phyloP scores from a whole-genome alignment of 2,113 vertebrate species.

The Neolamprologus sp. region DNA sequence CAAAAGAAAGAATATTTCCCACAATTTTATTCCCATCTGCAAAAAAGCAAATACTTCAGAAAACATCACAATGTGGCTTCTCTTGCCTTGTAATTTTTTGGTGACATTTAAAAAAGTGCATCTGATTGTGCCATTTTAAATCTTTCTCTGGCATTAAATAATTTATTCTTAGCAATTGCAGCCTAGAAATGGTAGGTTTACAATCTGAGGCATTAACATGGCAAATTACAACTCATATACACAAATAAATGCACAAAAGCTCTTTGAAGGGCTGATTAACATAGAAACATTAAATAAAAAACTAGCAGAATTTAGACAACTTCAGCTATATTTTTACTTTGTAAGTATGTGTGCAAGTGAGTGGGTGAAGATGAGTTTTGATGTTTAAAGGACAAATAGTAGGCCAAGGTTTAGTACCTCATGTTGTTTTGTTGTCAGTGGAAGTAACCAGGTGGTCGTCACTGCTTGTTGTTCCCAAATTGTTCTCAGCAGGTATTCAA shows the following conservation, averaged over 20 bases:
- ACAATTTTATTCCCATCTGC: not conserved
- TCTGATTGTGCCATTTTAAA: not conserved
- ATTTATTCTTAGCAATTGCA: not conserved
- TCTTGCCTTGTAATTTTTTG: not conserved
- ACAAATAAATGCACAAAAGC: not conserved
- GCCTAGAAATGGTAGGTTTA: not conserved
- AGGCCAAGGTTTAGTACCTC: not conserved
- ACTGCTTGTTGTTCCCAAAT: not conserved
- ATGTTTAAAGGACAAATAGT: not conserved
- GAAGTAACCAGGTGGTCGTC: not conserved
- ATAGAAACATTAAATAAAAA: not conserved
- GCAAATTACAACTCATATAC: not conserved
- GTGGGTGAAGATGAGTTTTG: not conserved
- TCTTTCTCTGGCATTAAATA: not conserved
- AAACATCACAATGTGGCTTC: not conserved
- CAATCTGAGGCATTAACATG: not conserved
- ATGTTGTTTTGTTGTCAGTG: not conserved
- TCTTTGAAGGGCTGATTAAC: not conserved
- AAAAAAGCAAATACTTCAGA: not conserved
- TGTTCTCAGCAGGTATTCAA: not conserved
- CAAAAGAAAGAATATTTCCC: not conserved
- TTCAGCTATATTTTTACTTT: not conserved
- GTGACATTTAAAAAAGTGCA: not conserved
- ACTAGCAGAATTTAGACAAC: not conserved
- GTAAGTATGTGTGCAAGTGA: not conserved